Evolutionary conservation across 2,797 vertebrate genomes (phyloP), one percentile per base, ranked within the genome.

Genomic region (Sylvia borin): DNA sequence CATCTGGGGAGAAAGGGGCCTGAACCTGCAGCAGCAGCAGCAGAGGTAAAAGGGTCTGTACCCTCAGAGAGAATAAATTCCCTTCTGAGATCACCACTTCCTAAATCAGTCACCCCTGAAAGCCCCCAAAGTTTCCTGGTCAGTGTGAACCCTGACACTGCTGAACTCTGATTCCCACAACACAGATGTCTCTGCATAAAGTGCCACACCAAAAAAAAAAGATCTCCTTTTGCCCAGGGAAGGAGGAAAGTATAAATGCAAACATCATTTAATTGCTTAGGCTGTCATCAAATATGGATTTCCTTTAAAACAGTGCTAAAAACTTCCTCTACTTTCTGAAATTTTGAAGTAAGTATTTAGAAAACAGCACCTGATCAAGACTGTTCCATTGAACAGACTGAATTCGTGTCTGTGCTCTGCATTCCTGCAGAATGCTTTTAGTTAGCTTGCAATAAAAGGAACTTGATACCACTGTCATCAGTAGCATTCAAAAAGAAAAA

Each of bases 21-120:
- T 38, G 6, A 10, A 10, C 34, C 6, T 45, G 38, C 42, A 67
- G 34, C 29, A 74, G 53, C 31, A 54, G 26, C n/a, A n/a, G n/a
- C 45, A 43, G 18, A 19, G 7, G 22, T 2, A 7, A 55, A 51
- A 32, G 10, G 26, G 11, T 42, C 45, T 36, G 0, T 3, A 12
- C 3, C 24, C 54, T 65, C 42, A 4, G 34, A 42, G 13, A 58
- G 11, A 7, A 62, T 7, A 16, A 0, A 60, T 20, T 11, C 29
- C 15, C 18, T 66, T 77, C 13, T 14, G 42, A 34, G 4, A n/a
- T 57, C 45, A 19, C 22, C 29, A 13, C 25, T 13, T 50, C 32
- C 72, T 62, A 32, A 78, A 61, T 40, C 47, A 83, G 65, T 38
- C 60, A 50, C 12, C 26, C 9, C 3, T 65, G 2, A 43, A 68